Evolutionary conservation across 2,888 invertebrate species (phyloP), one percentile per base, ranked within the genome.

Genomic region (Venusia cambrica): DNA sequence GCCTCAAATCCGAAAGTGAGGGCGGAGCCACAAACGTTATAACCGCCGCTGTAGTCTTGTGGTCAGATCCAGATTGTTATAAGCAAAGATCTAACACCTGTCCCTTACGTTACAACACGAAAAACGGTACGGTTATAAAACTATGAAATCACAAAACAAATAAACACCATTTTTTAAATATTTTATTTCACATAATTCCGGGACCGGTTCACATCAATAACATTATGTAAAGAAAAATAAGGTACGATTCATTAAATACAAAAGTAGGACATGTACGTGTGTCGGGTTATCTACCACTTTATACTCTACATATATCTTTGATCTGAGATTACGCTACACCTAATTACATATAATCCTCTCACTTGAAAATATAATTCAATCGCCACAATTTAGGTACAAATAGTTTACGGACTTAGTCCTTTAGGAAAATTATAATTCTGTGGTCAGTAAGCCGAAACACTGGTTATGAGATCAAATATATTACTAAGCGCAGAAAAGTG

Each of bases 191-290:
- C 70, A 73, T 70, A 62, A 62, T 66, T 68, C 73, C 79, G 59
- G 74, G 69, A 72, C 73, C 75, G 64, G 66, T 67, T 74, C 72
- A 76, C 73, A 72, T 66, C 66, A 68, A 73, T 74, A 79, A 79
- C 74, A 76, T 65, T 69, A 69, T 76, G 72, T 77, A 79, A 73
- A 77, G 66, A 73, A 52, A 52, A 54, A 77, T 69, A 73, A 77
- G 80, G 76, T 74, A 74, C 75, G 58, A 65, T 59, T 51, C 49
- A 60, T 64, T 69, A 68, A 67, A 69, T 72, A 73, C 65, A 75
- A 77, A 71, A 66, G 52, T 73, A 76, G 73, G 73, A 79, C 73
- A 76, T n/a, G n/a, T n/a, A n/a, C n/a, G n/a, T n/a, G n/a, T n/a
- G n/a, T n/a, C 75, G 60, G 67, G 56, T 38, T 27, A 37, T 21